These are phyloP conservation scores for Cynopterus brachyotis DNA, from an alignment of 2,113 vertebrate species.

Conservation along the genomic window DNA sequence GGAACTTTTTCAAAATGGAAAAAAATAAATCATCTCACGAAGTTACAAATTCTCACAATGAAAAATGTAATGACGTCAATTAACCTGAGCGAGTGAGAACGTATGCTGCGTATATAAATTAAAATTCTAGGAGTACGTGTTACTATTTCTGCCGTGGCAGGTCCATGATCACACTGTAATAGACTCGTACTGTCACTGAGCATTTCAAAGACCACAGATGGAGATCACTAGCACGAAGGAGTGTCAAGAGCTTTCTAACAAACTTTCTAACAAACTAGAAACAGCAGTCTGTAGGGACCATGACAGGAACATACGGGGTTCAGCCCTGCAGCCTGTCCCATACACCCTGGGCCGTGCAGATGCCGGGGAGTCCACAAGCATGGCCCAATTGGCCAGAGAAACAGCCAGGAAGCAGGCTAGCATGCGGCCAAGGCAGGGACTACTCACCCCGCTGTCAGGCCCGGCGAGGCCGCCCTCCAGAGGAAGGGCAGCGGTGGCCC, in stretches of 20 bases:
- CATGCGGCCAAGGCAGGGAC: neutral
- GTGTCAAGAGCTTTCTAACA: neutral
- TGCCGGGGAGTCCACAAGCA: neutral
- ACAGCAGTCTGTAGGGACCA: neutral
- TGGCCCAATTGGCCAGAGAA: neutral
- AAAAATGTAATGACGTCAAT: slow-evolving; percentile 49
- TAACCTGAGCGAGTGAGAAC: neutral
- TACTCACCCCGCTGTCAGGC: slow-evolving; percentile 71
- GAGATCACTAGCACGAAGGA: fast-evolving
- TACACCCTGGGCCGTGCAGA: neutral
- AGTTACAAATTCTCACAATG: slow-evolving; percentile 52
- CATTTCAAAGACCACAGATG: fast-evolving
- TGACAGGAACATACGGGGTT: neutral
- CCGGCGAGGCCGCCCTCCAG: slow-evolving; percentile 39
- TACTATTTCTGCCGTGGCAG: neutral
- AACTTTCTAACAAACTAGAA: neutral
- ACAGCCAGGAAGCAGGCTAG: neutral
- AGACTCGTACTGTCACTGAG: neutral
- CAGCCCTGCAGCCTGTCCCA: neutral
- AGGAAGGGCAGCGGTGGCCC: slow-evolving; percentile 16
- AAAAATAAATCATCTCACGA: slow-evolving; percentile 67
- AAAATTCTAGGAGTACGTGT: neutral
- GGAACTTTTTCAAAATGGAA: slow-evolving; percentile 80
- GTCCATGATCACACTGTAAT: fast-evolving
- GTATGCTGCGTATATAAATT: neutral